These are phyloP conservation scores for Epiperipatus broadwayi DNA, from an alignment of 2,888 invertebrate genomes.

Conservation along the genomic window DNA sequence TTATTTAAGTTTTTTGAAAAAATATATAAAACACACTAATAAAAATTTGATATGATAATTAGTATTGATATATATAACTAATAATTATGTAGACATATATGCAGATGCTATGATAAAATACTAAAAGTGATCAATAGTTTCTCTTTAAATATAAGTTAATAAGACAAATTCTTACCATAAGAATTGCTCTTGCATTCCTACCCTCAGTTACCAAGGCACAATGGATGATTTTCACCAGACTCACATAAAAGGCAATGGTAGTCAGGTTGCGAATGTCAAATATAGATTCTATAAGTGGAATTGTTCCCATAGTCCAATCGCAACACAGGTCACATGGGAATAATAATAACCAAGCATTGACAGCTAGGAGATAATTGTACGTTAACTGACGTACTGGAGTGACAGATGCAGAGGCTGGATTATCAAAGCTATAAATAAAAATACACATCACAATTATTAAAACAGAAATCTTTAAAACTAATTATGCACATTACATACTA, in stretches of 20 bases:
- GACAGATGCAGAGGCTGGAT: constrained; percentile 75
- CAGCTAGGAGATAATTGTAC: constrained; percentile 71
- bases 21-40: too few species aligned
- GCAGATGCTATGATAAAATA: too few species aligned
- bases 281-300: constrained; percentile 60
- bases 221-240: constrained; percentile 23
- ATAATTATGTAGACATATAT: too few species aligned
- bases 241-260: constrained; percentile 47
- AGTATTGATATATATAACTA: too few species aligned
- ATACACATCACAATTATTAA: constrained; percentile 17
- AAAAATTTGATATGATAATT: too few species aligned
- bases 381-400: constrained; percentile 70
- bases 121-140: too few species aligned
- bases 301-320: constrained; percentile 96
- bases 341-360: constrained; percentile 73
- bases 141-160: too few species aligned
- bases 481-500: too few species aligned
- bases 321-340: constrained; percentile 79
- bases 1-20: too few species aligned
- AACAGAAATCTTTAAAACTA: too few species aligned
- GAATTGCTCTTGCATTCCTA: constrained; percentile 21
- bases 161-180: too few species aligned
- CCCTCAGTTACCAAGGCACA: constrained; percentile 21
- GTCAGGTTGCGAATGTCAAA: constrained; percentile 59
- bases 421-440: constrained; percentile 54